phyloP scores from a whole-genome alignment of 2,113 vertebrate species.

The Sylvilagus bachmani region DNA sequence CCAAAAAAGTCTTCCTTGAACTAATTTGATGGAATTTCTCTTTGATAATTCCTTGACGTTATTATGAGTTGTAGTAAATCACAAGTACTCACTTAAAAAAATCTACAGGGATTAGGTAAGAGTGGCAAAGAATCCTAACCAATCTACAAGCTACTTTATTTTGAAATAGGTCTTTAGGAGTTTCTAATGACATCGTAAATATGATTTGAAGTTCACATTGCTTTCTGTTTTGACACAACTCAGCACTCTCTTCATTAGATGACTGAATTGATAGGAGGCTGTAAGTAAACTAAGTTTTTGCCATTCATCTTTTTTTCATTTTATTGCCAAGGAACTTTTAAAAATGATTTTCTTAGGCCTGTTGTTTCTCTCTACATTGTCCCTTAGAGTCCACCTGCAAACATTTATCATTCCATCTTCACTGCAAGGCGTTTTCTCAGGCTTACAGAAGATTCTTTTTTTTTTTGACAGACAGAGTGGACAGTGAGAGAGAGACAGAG shows the following conservation, averaged over 20 bases:
- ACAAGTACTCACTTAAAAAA: not conserved
- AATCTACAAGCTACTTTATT: not conserved
- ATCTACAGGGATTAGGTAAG: not conserved
- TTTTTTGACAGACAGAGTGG: too few species aligned
- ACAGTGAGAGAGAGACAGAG: too few species aligned
- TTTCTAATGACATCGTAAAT: constrained; percentile 3
- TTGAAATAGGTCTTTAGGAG: not conserved
- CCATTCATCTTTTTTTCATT: not conserved
- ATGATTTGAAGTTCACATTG: constrained; percentile 16
- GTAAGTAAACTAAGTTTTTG: not conserved
- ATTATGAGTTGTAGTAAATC: not conserved
- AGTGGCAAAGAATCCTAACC: not conserved
- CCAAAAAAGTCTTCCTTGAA: not conserved
- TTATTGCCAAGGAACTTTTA: constrained; percentile 1
- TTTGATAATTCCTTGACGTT: not conserved
- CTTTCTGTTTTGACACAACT: not conserved
- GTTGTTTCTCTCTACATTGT: not conserved
- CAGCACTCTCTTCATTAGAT: not conserved
- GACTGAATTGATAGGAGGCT: not conserved
- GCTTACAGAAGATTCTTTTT: not conserved
- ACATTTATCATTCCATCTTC: not conserved
- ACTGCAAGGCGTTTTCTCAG: not conserved
- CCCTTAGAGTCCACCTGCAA: not conserved
- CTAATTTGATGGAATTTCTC: not conserved
- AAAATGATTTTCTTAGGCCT: not conserved